Base-by-base conservation (phyloP, 2,888 invertebrate genomes). In the Schizaphis graminum region DNA sequence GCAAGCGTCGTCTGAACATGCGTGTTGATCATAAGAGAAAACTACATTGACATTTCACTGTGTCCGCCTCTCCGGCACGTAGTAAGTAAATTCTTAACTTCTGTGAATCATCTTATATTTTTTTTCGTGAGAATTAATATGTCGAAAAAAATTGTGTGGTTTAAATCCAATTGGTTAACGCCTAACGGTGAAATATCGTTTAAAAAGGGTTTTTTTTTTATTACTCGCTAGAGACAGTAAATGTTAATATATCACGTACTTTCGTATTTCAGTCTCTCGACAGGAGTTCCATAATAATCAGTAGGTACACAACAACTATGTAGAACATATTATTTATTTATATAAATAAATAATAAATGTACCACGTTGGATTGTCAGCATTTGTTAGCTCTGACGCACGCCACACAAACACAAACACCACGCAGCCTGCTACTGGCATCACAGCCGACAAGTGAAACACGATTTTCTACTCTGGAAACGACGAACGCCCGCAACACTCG, bases 401-500 rank as follows among this genome's bases (percentile, higher is more conserved):
- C 28, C 35, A 77, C 77, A 24, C 41, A 21, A 21, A 28, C 85
- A 13, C 44, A 28, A 41, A 85, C 85, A 28, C 28, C 85, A 28
- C 11, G 44, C 41, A 41, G 85, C 10, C 21, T 35, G 87, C 28
- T 24, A 7, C 53, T 10, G 53, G 53, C 49, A 28, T 86, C 28
- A 41, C 24, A 41, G 35, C 35, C 53, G 35, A 89, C 67, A 10
- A 77, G 91, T 13, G 28, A 53, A 91, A 91, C 77, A 91, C 77
- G 77, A 84, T 91, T 91, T 91, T 77, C 77, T 84, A 91, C 91
- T 91, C 91, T 53, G 11, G 28, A 91, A 53, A 61, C 21, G 7
- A 57, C 57, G 44, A 89, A 61, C 3, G 57, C 89, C 44, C 16
- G 57, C 26, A 41, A 89, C 35, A 57, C 35, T 47, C 44, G 85